These are phyloP conservation scores for Pseudoips prasinana DNA, from an alignment of 2,888 invertebrate genomes.

Conservation along the genomic window DNA sequence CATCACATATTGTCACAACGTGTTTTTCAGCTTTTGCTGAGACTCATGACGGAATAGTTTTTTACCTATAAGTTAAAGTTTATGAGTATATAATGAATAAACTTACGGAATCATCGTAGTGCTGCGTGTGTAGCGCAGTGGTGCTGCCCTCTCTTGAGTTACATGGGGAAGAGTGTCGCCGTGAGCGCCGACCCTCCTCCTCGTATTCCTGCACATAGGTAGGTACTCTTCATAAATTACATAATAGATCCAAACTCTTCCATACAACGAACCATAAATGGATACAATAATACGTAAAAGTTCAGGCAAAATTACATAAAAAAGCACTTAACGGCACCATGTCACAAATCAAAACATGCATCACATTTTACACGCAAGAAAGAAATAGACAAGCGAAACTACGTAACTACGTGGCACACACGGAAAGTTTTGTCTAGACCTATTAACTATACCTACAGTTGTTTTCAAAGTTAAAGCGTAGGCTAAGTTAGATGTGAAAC, in stretches of 20 bases:
- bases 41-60: too few relatives aligned
- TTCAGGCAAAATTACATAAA: constrained; percentile 8
- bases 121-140: constrained; percentile 82
- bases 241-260: constrained; percentile 1
- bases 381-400: constrained; percentile 30
- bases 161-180: constrained; percentile 87
- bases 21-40: too few relatives aligned
- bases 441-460: constrained; percentile 17
- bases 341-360: constrained; percentile 41
- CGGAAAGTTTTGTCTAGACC: constrained; percentile 26
- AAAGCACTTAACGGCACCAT: constrained; percentile 30
- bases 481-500: constrained; percentile 49
- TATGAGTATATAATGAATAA: too few relatives aligned
- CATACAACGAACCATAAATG: not conserved
- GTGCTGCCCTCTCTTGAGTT: constrained; percentile 86
- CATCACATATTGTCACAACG: too few relatives aligned
- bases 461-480: constrained; percentile 10
- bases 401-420: constrained; percentile 23
- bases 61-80: too few relatives aligned
- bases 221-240: constrained; percentile 8
- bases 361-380: constrained; percentile 48
- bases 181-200: constrained; percentile 81
- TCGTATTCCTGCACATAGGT: constrained; percentile 84
- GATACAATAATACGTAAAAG: constrained; percentile 3
- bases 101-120: constrained; percentile 84